Evolutionary conservation across 2,113 vertebrate genomes (phyloP), one percentile per base, ranked within the genome.

Genomic region (Carassius gibelio): DNA sequence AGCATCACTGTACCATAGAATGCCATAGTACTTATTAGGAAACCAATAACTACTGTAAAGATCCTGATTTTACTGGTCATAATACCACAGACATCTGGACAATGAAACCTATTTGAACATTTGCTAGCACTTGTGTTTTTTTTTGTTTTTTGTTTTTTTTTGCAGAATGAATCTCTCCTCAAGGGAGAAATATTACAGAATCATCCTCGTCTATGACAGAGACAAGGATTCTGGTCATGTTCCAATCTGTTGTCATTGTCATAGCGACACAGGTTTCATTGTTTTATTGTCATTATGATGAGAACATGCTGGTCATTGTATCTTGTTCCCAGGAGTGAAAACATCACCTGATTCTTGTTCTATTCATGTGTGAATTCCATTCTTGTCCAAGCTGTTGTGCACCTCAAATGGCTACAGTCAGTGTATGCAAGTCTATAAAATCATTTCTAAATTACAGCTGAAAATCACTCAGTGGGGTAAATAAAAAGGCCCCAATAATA

Each of bases 191-290:
- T 30, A 72, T 36, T 34, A 42, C 17, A n/a, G 8, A 64, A 52
- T 68, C 42, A 15, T 34, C 23, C 38, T 23, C 64, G 4, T 69
- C 61, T 30, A 30, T 30, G 69, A 10, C 62, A 71, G 23, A 69
- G 64, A 83, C 34, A 17, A 57, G 38, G 38, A 66, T 76, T 87
- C 61, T 23, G 59, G 75, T 61, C 45, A 64, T 88, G 74, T 83
- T 85, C 17, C 34, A 30, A 62, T 78, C 72, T 5, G 15, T 52
- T 75, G 76, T 83, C 69, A 69, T 66, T 48, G 61, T 75, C 61
- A 34, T 15, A 68, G 61, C 36, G 13, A 80, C 75, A 55, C 34
- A 34, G 0, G 72, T 61, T 45, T 45, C 21, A 52, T 82, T 85
- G 69, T 84, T 76, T 52, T 0, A 45, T 75, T 88, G 66, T 69